Evolutionary conservation across 2,888 invertebrate species (phyloP), one percentile per base, ranked within the genome.

Genomic region (Acrobasis repandana): DNA sequence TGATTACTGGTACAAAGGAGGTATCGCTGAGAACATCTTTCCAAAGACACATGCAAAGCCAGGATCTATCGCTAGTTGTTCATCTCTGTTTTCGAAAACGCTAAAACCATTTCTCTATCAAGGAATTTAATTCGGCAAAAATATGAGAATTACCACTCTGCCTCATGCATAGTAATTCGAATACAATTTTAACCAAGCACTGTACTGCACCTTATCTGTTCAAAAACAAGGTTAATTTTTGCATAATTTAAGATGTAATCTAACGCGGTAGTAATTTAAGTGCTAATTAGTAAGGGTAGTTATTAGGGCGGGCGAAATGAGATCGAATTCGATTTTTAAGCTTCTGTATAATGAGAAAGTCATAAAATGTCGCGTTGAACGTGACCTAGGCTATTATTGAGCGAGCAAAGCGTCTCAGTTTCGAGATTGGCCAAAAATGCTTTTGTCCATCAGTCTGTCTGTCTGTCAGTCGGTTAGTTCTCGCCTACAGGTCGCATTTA

Each of bases 121-220:
- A 8, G 10, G n/a, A 18, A 28, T 51, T 59, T 59, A 51, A 59
- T 59, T 59, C 38, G 51, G 50, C 36, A 59, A 59, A 59, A 59
- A 59, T 59, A 59, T 59, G 20, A 38, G 59, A 51, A 59, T 59
- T 46, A 43, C 43, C 28, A 1, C 28, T 43, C 50, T 28, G 51
- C 28, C 51, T 59, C 50, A 51, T 59, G 59, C 59, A 59, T 59
- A 59, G 43, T 59, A 16, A 59, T 48, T 57, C 15, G 15, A 46
- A 57, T 16, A 15, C 16, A 10, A 48, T 16, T 6, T 33, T 48
- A 54, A 38, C 54, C 10, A 38, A 11, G 38, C 11, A 38, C 6
- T n/a, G 11, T 20, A 8, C 20, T 18, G 11, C 18, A 20, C 38
- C 54, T 54, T 54, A 54, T 20, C 6, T 14, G 1, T 11, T 6